Base-by-base conservation (phyloP, 2,888 invertebrate genomes). In the Sceliomorpha sp. region DNA sequence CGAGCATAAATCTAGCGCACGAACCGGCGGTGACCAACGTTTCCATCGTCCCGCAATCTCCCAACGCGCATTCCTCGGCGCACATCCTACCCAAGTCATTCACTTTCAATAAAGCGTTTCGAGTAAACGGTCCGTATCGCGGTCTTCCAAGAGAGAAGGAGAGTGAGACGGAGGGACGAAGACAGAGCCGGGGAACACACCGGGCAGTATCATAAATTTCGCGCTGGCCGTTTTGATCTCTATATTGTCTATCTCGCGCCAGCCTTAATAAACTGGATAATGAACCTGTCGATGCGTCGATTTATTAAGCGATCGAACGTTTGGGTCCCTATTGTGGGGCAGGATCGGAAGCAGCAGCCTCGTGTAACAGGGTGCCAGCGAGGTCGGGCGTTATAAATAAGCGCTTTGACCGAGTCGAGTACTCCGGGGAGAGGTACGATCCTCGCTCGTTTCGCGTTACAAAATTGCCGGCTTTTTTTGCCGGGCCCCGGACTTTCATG, bases 291-390 rank as follows among this genome's bases (percentile, higher is more conserved):
- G 44, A 60, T 50, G 17, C 2, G 26, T 32, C 44, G 51, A 45
- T 60, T 60, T 60, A 60, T 60, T 60, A 60, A 60, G 37, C 51
- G 60, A 45, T 59, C 48, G 27, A 59, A 42, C 29, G 24, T 27
- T 10, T 10, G 40, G n/a, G 26, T 40, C 6, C 40, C 40, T 40
- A 32, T 32, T 55, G 27, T 24, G 4, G 14, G n/a, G n/a, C n/a
- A n/a, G n/a, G n/a, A n/a, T n/a, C n/a, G n/a, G n/a, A n/a, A n/a
- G n/a, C n/a, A n/a, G n/a, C n/a, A 32, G 39, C 39, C 39, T 58
- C 26, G 13, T 32, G 58, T 58, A 58, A 55, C 29, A 37, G 27
- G 32, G 32, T 40, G 24, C 26, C n/a, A 45, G 20, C 39, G 14
- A 39, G 37, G 45, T 56, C 31, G 24, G 15, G 24, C 14, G 53